Base-by-base conservation (phyloP, 2,797 vertebrate species). In the Sylvilagus floridanus region DNA sequence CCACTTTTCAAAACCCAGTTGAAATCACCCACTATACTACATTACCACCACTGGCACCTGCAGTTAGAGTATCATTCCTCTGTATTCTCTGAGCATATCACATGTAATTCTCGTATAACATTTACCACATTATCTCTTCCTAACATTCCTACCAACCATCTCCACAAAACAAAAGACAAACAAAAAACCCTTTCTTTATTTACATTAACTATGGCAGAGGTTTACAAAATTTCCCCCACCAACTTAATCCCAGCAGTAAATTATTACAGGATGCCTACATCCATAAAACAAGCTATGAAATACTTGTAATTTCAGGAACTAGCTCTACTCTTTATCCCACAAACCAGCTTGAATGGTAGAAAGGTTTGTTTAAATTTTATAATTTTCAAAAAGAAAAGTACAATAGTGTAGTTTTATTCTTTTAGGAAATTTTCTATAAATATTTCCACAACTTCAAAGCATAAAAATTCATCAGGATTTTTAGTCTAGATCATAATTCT, bases 401-500 rank as follows among this genome's bases (percentile, higher is more conserved):
- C 8, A 83, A 84, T 21, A 84, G 16, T 79, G 71, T 60, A 76
- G 50, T 32, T 90, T 79, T 66, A 79, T 71, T 81, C 4, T 16
- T 89, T 72, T 28, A 50, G 22, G 42, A 88, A 71, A 75, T 28
- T 85, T 69, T 90, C 86, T 84, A 72, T 2, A 72, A 9, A 11
- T 71, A 88, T 28, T 78, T 86, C 90, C 54, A 95, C 14, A 94
- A 88, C 32, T 72, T 73, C 42, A 82, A 82, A 72, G 21, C 22
- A 90, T 47, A 81, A 88, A 37, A 82, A 82, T n/a, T 73, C 62
- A 62, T 93, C 47, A 60, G 28, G 75, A 95, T 72, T 81, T 94
- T 94, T 54, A 16, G 75, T 47, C 47, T 89, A 3, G 13, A 88
- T 75, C 22, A 84, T 22, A 89, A 91, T 73, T 13, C 57, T 77